These are phyloP conservation scores for Borostomias antarcticus DNA, from an alignment of 2,797 vertebrate genomes.

Conservation along the genomic window DNA sequence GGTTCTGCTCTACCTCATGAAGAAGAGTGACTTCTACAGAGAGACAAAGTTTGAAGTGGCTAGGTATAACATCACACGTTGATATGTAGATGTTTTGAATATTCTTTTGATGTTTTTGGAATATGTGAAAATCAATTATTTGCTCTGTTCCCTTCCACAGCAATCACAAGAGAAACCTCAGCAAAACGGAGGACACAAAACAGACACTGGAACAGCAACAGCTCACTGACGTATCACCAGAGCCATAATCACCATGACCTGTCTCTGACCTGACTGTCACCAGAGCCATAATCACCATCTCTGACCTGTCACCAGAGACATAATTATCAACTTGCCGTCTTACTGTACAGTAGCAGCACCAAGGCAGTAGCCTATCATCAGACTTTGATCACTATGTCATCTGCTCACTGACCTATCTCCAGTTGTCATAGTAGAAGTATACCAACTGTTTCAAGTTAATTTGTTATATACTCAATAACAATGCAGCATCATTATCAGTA, in stretches of 20 bases:
- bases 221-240: slow-evolving; percentile 27
- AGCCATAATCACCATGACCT: slow-evolving; percentile 1
- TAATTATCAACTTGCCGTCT: too few relatives aligned
- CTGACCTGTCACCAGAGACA: not conserved
- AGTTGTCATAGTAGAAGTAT: too few relatives aligned
- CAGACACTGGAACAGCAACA: slow-evolving; percentile 32
- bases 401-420: too few relatives aligned
- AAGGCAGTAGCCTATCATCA: not conserved
- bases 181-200: slow-evolving; percentile 19
- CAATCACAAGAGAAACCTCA: slow-evolving; percentile 13
- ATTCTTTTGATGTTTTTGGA: too few relatives aligned
- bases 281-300: not conserved
- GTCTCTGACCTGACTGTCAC: not conserved
- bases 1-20: slow-evolving; percentile 86
- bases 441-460: too few relatives aligned
- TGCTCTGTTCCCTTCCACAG: slow-evolving; percentile 28
- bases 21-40: slow-evolving; percentile 83
- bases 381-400: too few relatives aligned
- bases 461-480: too few relatives aligned
- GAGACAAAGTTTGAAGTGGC: slow-evolving; percentile 85
- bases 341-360: too few relatives aligned
- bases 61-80: slow-evolving; percentile 64
- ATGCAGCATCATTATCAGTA: too few relatives aligned
- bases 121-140: not conserved
- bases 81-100: not conserved